Evolutionary conservation across 2,797 vertebrate species (phyloP).

Genomic region (Avahi laniger): DNA sequence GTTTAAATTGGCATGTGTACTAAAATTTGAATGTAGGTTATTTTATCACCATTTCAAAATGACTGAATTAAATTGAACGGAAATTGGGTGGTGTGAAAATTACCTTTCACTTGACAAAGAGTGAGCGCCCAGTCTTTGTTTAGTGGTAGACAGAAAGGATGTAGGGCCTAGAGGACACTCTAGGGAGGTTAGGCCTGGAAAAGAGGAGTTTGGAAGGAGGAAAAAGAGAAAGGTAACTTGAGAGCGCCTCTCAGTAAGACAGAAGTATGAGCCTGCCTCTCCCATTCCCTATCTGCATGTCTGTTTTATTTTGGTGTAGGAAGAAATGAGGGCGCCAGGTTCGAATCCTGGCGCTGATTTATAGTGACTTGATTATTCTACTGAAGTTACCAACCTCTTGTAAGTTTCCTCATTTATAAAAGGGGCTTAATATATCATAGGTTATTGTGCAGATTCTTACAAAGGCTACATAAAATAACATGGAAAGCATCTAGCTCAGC

Average conservation of each 20-base stretch:
- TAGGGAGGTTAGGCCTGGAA: not conserved
- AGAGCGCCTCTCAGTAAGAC: not conserved
- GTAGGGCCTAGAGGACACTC: not conserved
- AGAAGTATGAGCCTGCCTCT: accelerated
- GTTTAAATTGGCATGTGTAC: not conserved
- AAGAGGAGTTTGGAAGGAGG: not conserved
- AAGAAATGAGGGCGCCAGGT: not conserved
- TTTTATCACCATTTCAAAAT: constrained; percentile 24
- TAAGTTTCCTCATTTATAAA: not conserved
- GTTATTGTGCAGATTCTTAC: not conserved
- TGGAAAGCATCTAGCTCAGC: not conserved
- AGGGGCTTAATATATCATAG: not conserved
- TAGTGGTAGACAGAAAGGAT: not conserved
- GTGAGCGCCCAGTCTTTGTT: not conserved
- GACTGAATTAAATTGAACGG: not conserved
- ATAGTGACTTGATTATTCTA: not conserved
- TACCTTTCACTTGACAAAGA: not conserved
- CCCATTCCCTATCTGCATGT: not conserved
- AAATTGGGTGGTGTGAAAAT: not conserved
- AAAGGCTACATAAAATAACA: not conserved
- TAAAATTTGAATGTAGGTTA: not conserved
- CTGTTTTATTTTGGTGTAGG: not conserved
- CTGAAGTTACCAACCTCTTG: not conserved
- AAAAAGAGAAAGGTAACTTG: not conserved
- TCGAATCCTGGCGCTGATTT: not conserved